Base-by-base conservation (phyloP, 2,888 invertebrate species). In the Tanypteryx hageni region DNA sequence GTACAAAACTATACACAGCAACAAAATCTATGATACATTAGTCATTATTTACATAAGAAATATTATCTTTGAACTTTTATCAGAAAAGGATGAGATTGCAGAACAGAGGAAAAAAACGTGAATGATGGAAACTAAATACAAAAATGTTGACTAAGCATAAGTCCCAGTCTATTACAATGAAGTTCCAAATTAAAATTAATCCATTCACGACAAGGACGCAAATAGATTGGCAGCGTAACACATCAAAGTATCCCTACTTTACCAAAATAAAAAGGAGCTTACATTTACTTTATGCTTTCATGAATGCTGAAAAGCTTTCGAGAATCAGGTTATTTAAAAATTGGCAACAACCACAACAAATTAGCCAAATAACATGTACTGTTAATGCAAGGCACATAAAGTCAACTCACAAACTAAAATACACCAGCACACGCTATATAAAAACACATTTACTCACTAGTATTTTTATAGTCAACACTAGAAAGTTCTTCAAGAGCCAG, bases 331-430 rank as follows among this genome's bases (percentile, higher is more conserved):
- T 86, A 0, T 16, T 8, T 82, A 31, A 61, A 18, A 86, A 31
- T 61, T 89, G 68, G 44, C 22, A 31, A 68, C 27, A 7, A 89
- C 27, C 31, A 89, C n/a, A 68, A 68, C n/a, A 89, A 89, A 89
- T 68, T 89, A 68, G 89, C 44, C 89, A 89, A 89, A 64, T 89
- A 44, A 89, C 44, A 83, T 57, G 64, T 61, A n/a, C 61, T 11
- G 44, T 89, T 89, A 89, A 89, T 44, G 64, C 89, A 89, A 89
- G 89, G 89, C 64, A 89, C 89, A 68, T 86, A 61, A 89, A 89
- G 89, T 64, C 64, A 64, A 64, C 64, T 89, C 64, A 89, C 22
- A 89, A 89, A 89, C 56, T 89, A 68, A 89, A 89, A 68, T 64
- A 64, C 64, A 89, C 11, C 27, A 89, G 44, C 89, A 64, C 44